Evolutionary conservation across 1,140 invertebrate genomes (phyloP), one percentile per base, ranked within the genome.

Genomic region (Pseudomyrmex pallidus): DNA sequence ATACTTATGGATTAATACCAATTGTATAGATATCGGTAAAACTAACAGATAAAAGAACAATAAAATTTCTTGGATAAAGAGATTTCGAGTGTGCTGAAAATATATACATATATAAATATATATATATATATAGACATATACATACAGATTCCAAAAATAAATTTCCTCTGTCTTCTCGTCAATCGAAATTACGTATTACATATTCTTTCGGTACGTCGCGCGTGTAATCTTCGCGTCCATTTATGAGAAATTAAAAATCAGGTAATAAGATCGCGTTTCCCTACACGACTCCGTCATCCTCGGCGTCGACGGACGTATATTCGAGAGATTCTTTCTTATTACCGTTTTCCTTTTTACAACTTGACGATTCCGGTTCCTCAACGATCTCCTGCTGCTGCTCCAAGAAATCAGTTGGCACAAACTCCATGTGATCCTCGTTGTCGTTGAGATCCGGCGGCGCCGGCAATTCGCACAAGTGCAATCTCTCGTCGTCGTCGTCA

Each of bases 301-400:
- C 87, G 1, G 90, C 86, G 0, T 90, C 87, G n/a, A 62, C 70
- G 20, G 73, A 76, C 63, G 66, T 84, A 4, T 80, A 80, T 61
- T 88, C 85, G 13, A 80, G 76, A 2, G 61, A 66, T 15, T 90
- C 86, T n/a, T 87, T 85, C 59, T 90, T 88, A 72, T 17, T 68
- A 22, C 10, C 80, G 74, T 35, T 35, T 35, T 87, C 88, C 46
- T 88, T 92, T 70, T 89, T 91, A 46, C 89, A 91, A 54, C 89
- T 89, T 1, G 85, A 35, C 35, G 35, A 84, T 46, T 94, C 93
- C 5, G 89, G 84, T 63, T 94, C 94, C 48, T 94, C 94, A 5
- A 92, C 87, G 46, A 94, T 94, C 12, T 93, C 93, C 20, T 94
- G 94, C 90, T 94, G 93, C 63, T 94, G 94, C 13, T 94, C 94